Evolutionary conservation across 2,113 vertebrate species (phyloP), one percentile per base, ranked within the genome.

Genomic region (Grallaria varia): DNA sequence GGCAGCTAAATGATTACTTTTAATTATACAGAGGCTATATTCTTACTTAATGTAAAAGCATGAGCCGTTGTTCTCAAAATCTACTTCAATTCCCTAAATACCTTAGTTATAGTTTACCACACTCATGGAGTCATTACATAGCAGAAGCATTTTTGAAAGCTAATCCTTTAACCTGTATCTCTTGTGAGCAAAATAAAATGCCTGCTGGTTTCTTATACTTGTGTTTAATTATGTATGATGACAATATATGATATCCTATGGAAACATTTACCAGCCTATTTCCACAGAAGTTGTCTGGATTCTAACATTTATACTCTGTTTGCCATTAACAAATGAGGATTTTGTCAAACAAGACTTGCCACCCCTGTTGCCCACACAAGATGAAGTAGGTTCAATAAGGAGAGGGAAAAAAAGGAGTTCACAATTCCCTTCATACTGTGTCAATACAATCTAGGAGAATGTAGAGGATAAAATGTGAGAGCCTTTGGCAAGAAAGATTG

Each of bases 61-160:
- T 27, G 31, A 89, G n/a, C 27, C 49, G 59, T 92, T 90, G 40
- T 94, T 95, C 94, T 89, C 74, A 86, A 92, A 95, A 74, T 59
- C 47, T 72, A 25, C 84, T 92, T 91, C 84, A 94, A 50, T 93
- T 96, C 67, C 42, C 58, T 64, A 87, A 88, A 93, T 64, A 64
- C 37, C 44, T 94, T 79, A 95, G 83, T 89, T 95, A 86, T 20
- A 85, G 60, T 82, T 93, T 94, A 85, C 49, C 35, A 35, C 35
- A 60, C 86, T 86, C 66, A 72, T 86, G 71, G 14, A 90, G 53
- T 75, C 58, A 87, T 94, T 87, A 84, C 31, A 74, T 92, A 80
- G 90, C 63, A 66, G 55, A 80, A 21, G 39, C 31, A 82, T 40
- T 90, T 87, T 68, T 71, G 66, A 95, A 90, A 94, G 23, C 18